Percentiles rank a stretch among this genome's conserved stretches.
Evolutionary conservation across 2,888 invertebrate species (phyloP).

Genomic region (Physocephala rufipes): DNA sequence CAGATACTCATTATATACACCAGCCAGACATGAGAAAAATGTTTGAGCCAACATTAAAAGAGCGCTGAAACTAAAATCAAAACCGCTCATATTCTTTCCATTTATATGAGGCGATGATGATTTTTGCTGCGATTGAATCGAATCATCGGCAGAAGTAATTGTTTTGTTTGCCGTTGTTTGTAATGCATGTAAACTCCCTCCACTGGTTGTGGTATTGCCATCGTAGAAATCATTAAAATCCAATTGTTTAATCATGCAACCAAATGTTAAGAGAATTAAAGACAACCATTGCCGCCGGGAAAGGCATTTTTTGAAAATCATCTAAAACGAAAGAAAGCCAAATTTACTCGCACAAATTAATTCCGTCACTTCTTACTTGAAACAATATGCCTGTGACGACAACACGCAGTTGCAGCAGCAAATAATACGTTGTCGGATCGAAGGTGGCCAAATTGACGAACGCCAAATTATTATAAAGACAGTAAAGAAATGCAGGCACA

Average conservation of each 20-base stretch:
- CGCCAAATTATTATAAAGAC: slow-evolving; percentile 92
- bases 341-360: slow-evolving; percentile 40
- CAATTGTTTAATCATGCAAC: slow-evolving; percentile 91
- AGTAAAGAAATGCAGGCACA: slow-evolving; percentile 90
- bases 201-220: slow-evolving; percentile 50
- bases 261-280: slow-evolving; percentile 82
- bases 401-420: slow-evolving; percentile 88
- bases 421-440: slow-evolving; percentile 94
- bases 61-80: slow-evolving; percentile 70
- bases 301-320: slow-evolving; percentile 85
- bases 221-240: slow-evolving; percentile 64
- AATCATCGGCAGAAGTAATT: not conserved
- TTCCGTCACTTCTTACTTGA: slow-evolving; percentile 72
- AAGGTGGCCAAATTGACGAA: slow-evolving; percentile 90
- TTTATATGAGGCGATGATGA: slow-evolving; percentile 13
- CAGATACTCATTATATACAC: slow-evolving; percentile 95
- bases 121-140: not conserved
- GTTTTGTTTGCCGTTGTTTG: slow-evolving; percentile 30
- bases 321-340: slow-evolving; percentile 67
- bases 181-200: slow-evolving; percentile 44
- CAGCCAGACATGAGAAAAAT: slow-evolving; percentile 91
- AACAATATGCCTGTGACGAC: slow-evolving; percentile 92
- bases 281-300: slow-evolving; percentile 89
- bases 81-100: slow-evolving; percentile 63
- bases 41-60: slow-evolving; percentile 79